Base-by-base conservation (phyloP, 2,113 vertebrate genomes). In the Psilopogon haemacephalus region DNA sequence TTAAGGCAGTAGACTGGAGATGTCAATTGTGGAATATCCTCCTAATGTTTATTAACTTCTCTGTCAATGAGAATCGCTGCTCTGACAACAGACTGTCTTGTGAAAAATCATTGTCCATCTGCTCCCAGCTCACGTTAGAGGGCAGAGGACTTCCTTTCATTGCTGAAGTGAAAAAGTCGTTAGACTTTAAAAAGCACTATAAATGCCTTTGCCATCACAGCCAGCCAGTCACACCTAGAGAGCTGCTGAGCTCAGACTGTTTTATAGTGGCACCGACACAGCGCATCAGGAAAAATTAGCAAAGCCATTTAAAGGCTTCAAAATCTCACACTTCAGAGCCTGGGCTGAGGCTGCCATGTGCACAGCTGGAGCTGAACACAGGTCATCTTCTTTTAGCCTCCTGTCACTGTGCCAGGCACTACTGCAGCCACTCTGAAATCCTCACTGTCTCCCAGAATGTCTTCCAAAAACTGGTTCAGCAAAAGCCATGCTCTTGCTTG, bases 11-110 rank as follows among this genome's bases (percentile, higher is more conserved):
- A 26, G 30, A 63, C 38, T 84, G 48, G 35, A 94, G 82, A 73
- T 74, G 82, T 89, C 85, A 89, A 50, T 89, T 85, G 62, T 83
- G 71, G 68, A 92, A 95, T 84, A 86, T n/a, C 68, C 84, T 73
- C 64, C 62, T 88, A 84, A 92, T 86, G 67, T 90, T 95, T 94
- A 92, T 91, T 94, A 95, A 88, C 85, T 81, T 92, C 56, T 89
- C 83, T 83, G 69, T 85, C 82, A 74, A 86, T 90, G 79, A 71
- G 18, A 94, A 89, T 93, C 26, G 3, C 74, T 58, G 69, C 46
- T 89, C 79, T 3, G 26, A 78, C 89, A 82, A 78, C n/a, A 79
- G 84, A 94, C 40, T 52, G 68, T 46, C 55, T 89, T 15, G 5
- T 59, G 72, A 79, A 84, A 91, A 87, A 82, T 86, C 86, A 81